Evolutionary conservation across 2,888 invertebrate species (phyloP).

Genomic region (Lucinisca nassula): DNA sequence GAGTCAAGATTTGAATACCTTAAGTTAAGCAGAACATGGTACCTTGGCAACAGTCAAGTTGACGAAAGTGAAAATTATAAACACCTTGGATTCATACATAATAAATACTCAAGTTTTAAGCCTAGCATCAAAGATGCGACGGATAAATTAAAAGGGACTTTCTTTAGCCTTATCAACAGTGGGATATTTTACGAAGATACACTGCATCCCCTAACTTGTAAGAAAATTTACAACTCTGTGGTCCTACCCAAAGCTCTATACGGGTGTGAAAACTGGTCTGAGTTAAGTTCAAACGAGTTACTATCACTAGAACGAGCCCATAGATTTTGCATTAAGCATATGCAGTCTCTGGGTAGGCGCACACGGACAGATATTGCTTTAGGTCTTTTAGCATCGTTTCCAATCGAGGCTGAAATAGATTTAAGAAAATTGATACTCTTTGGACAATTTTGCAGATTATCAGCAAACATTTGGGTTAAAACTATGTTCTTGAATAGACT

Average conservation of each 20-base stretch:
- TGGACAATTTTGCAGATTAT: neutral
- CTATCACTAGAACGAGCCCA: neutral
- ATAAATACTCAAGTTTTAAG: neutral
- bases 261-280: constrained; percentile 20
- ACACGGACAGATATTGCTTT: neutral
- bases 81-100: neutral
- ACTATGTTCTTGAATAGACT: neutral
- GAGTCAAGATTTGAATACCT: neutral
- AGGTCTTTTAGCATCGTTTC: neutral
- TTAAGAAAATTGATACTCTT: neutral
- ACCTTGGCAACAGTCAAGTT: neutral
- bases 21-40: neutral
- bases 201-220: neutral
- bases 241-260: constrained; percentile 26
- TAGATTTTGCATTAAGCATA: neutral
- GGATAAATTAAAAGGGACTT: neutral
- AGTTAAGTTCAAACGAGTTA: neutral
- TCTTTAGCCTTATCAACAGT: neutral
- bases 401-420: neutral
- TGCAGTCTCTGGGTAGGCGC: neutral
- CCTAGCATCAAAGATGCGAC: neutral
- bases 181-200: neutral
- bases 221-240: neutral
- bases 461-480: neutral
- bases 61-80: neutral